Evolutionary conservation across 2,888 invertebrate species (phyloP).

Genomic region (Phorcus lineatus): DNA sequence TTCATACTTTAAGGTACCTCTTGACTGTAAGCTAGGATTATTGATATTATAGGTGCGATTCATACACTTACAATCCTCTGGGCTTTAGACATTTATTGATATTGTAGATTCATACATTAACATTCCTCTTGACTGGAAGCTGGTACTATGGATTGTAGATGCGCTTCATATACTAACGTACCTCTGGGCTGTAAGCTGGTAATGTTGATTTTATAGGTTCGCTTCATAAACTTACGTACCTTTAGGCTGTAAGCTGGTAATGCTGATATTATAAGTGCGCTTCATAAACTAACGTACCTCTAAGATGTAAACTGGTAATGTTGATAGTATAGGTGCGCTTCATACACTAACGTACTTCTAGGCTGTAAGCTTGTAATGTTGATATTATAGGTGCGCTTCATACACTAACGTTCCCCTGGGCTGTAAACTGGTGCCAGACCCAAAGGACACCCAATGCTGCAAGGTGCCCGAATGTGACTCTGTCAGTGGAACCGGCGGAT

Average conservation of each 20-base stretch:
- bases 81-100: slow-evolving; percentile 54
- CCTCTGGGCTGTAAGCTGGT: too few species aligned
- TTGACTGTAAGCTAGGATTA: slow-evolving; percentile 46
- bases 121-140: too few species aligned
- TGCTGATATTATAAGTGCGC: too few species aligned
- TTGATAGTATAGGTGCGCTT: background rate
- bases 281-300: too few species aligned
- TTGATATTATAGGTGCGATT: slow-evolving; percentile 48
- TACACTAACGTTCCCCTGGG: slow-evolving; percentile 59
- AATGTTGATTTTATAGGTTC: too few species aligned
- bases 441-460: slow-evolving; percentile 63
- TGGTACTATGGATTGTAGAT: too few species aligned
- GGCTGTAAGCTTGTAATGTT: slow-evolving; percentile 44
- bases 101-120: too few species aligned
- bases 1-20: slow-evolving; percentile 57
- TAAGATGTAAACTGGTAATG: too few species aligned
- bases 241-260: too few species aligned
- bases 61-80: slow-evolving; percentile 58
- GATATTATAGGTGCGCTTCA: slow-evolving; percentile 49
- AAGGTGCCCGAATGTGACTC: slow-evolving; percentile 61
- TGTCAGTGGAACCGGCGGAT: slow-evolving; percentile 42
- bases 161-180: too few species aligned
- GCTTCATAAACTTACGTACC: too few species aligned
- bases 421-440: slow-evolving; percentile 57
- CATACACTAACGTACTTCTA: slow-evolving; percentile 57